Evolutionary conservation across 2,888 invertebrate species (phyloP), one percentile per base, ranked within the genome.

Genomic region (Volucella zonaria): DNA sequence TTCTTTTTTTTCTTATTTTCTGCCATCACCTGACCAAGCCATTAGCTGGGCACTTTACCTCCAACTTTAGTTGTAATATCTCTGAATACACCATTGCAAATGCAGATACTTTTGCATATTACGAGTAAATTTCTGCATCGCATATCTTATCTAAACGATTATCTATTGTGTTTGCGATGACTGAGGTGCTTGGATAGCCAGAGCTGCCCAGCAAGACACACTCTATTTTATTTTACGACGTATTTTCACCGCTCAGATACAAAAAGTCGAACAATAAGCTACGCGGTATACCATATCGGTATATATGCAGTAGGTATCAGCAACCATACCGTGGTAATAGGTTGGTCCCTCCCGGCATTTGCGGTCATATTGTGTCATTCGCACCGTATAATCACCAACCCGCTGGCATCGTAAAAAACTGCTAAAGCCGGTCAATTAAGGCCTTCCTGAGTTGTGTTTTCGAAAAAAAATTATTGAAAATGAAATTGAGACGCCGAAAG

Each of bases 141-240:
- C 71, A 59, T 81, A 81, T 81, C 85, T 85, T 81, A 85, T 85
- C 85, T 81, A 64, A 81, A 71, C 76, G 81, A 85, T 85, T 85
- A 85, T 85, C 81, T 85, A 81, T 85, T 85, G 85, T 85, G 81
- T 77, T 66, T 77, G 61, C 77, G 85, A 77, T 81, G 81, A 85
- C 85, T 73, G 79, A 80, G 85, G 56, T 81, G 68, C 58, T 12
- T 64, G 80, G 70, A 75, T 71, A 76, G 56, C 58, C 38, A 40
- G 31, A 31, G 43, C 64, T 59, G 23, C 40, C 18, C 66, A 70
- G 45, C 66, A 62, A 61, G 66, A 40, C 31, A 43, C 18, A 80
- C 54, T 75, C 68, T 51, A 64, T 51, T 79, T 73, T 79, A 74
- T 67, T 74, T 62, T 80, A 62, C 18, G 11, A 71, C 11, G 42